Evolutionary conservation across 2,797 vertebrate genomes (phyloP).

Genomic region (Dicrostonyx torquatus): DNA sequence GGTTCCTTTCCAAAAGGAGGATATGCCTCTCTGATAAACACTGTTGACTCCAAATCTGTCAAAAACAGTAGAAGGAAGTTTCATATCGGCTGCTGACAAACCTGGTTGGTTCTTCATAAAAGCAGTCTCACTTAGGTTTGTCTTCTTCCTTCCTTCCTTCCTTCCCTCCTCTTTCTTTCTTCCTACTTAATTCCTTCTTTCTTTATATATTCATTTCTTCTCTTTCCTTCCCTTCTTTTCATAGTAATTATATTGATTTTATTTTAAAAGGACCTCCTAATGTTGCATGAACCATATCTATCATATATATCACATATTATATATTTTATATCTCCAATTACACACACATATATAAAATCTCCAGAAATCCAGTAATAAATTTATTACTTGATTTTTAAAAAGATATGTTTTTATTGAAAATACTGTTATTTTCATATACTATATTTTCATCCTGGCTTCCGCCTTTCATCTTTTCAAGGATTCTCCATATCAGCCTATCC

Average conservation of each 20-base stretch:
- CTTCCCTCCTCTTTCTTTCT: neutral
- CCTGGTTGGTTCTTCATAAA: neutral
- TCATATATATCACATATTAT: neutral
- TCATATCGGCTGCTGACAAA: fast-evolving
- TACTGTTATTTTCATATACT: neutral
- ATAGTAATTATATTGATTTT: neutral
- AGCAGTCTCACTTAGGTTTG: too few relatives aligned
- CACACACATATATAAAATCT: neutral
- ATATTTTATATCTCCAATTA: too few relatives aligned
- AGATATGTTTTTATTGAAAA: neutral
- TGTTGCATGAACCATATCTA: neutral
- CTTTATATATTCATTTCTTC: neutral
- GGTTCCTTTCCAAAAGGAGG: neutral
- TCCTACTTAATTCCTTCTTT: neutral
- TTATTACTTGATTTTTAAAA: neutral
- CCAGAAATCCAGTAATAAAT: neutral
- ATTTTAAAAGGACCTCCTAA: neutral
- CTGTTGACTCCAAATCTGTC: neutral
- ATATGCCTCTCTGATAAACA: neutral
- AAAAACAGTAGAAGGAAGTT: neutral
- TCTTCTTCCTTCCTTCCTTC: neutral
- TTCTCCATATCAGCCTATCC: neutral
- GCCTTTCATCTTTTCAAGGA: neutral
- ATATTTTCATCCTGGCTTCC: neutral
- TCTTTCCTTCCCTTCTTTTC: neutral